Evolutionary conservation across 2,113 vertebrate species (phyloP).

Genomic region (Scomber japonicus): DNA sequence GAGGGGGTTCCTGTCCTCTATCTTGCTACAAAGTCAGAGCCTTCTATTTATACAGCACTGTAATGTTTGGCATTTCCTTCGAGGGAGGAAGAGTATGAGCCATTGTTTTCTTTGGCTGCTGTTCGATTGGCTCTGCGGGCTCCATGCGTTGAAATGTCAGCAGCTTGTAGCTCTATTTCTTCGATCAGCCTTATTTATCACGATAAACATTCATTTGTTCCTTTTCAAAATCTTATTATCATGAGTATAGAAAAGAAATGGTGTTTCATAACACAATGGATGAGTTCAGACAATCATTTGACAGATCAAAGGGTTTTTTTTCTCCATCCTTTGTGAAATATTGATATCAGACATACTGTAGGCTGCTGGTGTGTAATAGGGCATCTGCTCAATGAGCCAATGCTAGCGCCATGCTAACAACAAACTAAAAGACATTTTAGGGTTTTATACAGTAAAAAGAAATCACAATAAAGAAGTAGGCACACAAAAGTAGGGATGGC

Average conservation of each 20-base stretch:
- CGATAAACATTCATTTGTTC: slow-evolving; percentile 38
- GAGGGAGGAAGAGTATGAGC: slow-evolving; percentile 55
- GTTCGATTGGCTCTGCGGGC: slow-evolving; percentile 66
- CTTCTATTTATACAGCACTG: slow-evolving; percentile 83
- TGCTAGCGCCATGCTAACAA: no score
- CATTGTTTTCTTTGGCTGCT: slow-evolving; percentile 84
- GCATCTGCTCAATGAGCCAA: no score
- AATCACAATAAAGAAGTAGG: no score
- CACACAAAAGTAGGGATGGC: no score
- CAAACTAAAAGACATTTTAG: no score
- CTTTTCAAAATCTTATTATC: slow-evolving; percentile 8
- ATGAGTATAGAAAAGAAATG: neutral
- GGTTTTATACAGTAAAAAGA: no score
- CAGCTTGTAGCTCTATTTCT: slow-evolving; percentile 56
- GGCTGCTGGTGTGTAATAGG: neutral
- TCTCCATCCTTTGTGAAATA: slow-evolving; percentile 1
- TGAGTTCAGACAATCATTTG: neutral
- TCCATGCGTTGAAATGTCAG: slow-evolving; percentile 71
- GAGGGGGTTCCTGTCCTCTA: slow-evolving; percentile 80
- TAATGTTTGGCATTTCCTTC: slow-evolving; percentile 87
- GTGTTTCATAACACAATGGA: neutral
- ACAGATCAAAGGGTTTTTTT: neutral
- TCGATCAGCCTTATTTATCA: slow-evolving; percentile 53
- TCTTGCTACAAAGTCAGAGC: slow-evolving; percentile 73
- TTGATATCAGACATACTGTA: slow-evolving; percentile 13